A percentile compares a stretch with the other conserved stretches of the same genome.
phyloP scores from a whole-genome alignment of 2,113 vertebrate species.

The Epinephelus moara region DNA sequence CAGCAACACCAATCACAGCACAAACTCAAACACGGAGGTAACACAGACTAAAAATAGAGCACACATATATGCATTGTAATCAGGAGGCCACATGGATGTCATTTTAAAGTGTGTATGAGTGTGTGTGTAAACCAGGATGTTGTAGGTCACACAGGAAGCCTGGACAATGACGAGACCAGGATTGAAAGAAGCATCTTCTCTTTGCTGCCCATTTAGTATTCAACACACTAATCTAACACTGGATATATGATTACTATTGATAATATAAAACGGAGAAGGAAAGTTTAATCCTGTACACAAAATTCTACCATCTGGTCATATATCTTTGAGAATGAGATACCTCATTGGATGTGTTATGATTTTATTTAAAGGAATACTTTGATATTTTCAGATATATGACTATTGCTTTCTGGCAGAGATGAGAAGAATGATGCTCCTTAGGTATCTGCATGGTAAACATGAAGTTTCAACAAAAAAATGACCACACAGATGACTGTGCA shows the following conservation, averaged over 20 bases:
- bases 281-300: not conserved
- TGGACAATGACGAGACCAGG: slow-evolving; percentile 2
- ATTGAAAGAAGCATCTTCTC: not conserved
- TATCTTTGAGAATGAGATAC: not conserved
- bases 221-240: not conserved
- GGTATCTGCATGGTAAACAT: not conserved
- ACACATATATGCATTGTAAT: slow-evolving; percentile 4
- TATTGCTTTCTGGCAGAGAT: not conserved
- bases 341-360: not conserved
- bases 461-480: too few relatives aligned
- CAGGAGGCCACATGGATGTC: not conserved
- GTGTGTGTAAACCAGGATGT: not conserved
- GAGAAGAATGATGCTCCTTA: not conserved
- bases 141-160: not conserved
- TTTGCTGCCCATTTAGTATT: not conserved
- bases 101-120: not conserved
- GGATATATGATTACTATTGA: not conserved
- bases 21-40: not conserved
- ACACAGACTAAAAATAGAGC: slow-evolving; percentile 29
- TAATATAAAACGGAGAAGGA: not conserved
- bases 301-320: not conserved
- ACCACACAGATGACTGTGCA: too few relatives aligned
- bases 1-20: slow-evolving; percentile 1
- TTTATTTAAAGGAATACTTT: not conserved
- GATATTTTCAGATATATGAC: not conserved